phyloP scores from a whole-genome alignment of 2,888 invertebrate genomes.

The Piscicola geometra region DNA sequence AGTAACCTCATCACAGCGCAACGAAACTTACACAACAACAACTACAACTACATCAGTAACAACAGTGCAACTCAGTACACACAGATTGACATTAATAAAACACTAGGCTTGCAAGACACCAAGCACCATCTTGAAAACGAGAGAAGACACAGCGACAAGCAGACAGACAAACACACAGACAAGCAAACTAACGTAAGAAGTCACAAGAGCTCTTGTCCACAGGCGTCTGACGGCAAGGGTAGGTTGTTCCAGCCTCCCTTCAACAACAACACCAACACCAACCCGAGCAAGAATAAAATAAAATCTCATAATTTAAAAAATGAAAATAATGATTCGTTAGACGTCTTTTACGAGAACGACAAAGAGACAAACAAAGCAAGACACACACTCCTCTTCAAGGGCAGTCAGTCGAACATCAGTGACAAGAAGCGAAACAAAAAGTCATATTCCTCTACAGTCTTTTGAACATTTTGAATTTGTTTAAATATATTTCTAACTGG shows the following conservation, averaged over 20 bases:
- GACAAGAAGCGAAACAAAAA: background rate
- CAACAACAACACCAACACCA: background rate
- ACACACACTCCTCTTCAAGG: background rate
- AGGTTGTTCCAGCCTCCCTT: background rate
- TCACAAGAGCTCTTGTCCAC: background rate
- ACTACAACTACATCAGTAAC: background rate
- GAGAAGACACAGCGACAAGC: conserved; percentile 13
- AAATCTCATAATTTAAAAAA: background rate
- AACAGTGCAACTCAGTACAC: conserved; percentile 26
- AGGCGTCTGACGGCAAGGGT: background rate
- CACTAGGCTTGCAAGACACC: conserved; percentile 25
- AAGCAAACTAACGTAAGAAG: background rate
- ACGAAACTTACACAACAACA: background rate
- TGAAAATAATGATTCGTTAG: background rate
- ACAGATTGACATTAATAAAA: conserved; percentile 26
- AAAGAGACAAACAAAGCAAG: background rate
- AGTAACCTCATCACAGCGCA: too few species aligned
- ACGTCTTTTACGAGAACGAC: background rate
- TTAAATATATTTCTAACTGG: too few species aligned
- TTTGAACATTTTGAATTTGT: too few species aligned
- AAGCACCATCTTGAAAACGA: conserved; percentile 18
- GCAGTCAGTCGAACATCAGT: background rate
- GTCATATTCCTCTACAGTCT: conserved; percentile 1
- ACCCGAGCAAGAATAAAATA: background rate
- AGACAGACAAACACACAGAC: background rate